These are phyloP conservation scores for Regulus satrapa DNA, from an alignment of 2,113 vertebrate genomes.

Conservation along the genomic window DNA sequence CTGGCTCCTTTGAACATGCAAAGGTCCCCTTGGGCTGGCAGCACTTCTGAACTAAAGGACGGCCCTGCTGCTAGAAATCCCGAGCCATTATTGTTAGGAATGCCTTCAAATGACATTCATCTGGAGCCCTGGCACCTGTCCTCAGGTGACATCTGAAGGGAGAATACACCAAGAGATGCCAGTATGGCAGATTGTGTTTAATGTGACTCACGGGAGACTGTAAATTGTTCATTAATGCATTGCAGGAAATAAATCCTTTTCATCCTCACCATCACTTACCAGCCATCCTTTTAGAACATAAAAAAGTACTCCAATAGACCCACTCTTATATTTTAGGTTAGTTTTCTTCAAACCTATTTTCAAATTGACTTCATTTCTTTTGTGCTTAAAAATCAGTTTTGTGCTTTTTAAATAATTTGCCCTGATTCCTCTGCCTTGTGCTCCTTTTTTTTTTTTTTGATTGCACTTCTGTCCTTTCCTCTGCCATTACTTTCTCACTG, in stretches of 20 bases:
- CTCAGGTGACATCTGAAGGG: conserved; percentile 46
- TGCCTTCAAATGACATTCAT: conserved; percentile 39
- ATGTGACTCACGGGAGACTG: background rate
- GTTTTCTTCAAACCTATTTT: background rate
- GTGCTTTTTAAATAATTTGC: background rate
- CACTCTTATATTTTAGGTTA: background rate
- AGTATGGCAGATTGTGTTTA: conserved; percentile 11
- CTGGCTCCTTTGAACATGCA: background rate
- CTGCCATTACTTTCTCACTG: background rate
- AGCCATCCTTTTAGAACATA: background rate
- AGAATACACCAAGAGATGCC: background rate
- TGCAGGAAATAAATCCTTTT: conserved; percentile 34
- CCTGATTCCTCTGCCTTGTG: background rate
- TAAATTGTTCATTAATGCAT: conserved; percentile 21
- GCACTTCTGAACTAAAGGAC: background rate
- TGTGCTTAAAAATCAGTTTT: background rate
- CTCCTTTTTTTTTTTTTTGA: background rate
- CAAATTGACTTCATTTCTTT: background rate
- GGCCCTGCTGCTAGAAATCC: conserved; percentile 20
- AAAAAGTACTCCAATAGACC: background rate
- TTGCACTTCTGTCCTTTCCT: background rate
- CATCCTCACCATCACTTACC: background rate
- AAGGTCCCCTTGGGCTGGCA: background rate
- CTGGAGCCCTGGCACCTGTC: background rate
- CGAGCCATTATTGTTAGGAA: background rate